These are phyloP conservation scores for Panonychus citri DNA, from an alignment of 1,140 invertebrate genomes.

Conservation along the genomic window DNA sequence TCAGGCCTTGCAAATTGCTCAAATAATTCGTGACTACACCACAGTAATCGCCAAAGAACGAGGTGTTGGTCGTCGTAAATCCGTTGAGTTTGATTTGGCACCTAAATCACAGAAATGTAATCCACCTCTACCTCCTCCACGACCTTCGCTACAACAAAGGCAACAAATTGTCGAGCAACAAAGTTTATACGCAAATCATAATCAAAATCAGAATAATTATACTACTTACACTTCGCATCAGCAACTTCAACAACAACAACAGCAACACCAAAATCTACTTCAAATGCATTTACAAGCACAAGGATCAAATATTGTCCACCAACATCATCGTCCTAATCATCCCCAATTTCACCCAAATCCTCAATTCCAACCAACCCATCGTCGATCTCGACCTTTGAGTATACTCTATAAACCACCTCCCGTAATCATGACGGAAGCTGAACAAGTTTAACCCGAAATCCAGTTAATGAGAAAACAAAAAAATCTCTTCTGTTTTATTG, in stretches of 20 bases:
- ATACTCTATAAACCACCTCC: slow-evolving; percentile 15
- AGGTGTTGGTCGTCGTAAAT: slow-evolving; percentile 8
- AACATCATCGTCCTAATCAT: slow-evolving; percentile 1
- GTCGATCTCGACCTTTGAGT: slow-evolving; percentile 11
- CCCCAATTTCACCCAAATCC: not conserved
- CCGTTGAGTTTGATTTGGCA: slow-evolving; percentile 12
- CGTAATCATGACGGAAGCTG: slow-evolving; percentile 1
- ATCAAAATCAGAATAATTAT: not conserved
- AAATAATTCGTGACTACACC: slow-evolving; percentile 64
- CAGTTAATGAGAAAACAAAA: too few relatives aligned
- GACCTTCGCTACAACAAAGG: not conserved
- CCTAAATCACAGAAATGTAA: not conserved
- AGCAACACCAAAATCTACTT: slow-evolving; percentile 8
- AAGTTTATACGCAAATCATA: not conserved
- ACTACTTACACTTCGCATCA: not conserved
- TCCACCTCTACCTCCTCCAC: slow-evolving; percentile 4
- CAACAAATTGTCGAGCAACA: not conserved
- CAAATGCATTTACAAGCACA: not conserved
- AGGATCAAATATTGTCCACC: not conserved
- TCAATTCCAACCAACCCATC: slow-evolving; percentile 3
- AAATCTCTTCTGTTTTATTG: too few relatives aligned
- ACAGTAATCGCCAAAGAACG: slow-evolving; percentile 13
- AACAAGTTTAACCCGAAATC: slow-evolving; percentile 1
- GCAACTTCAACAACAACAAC: not conserved
- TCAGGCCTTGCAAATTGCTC: slow-evolving; percentile 76